Percentiles rank a stretch among this genome's conserved stretches.
Evolutionary conservation across 92 coral and sea anemone species (phyloP).

Genomic region (Zoanthus sociatus): DNA sequence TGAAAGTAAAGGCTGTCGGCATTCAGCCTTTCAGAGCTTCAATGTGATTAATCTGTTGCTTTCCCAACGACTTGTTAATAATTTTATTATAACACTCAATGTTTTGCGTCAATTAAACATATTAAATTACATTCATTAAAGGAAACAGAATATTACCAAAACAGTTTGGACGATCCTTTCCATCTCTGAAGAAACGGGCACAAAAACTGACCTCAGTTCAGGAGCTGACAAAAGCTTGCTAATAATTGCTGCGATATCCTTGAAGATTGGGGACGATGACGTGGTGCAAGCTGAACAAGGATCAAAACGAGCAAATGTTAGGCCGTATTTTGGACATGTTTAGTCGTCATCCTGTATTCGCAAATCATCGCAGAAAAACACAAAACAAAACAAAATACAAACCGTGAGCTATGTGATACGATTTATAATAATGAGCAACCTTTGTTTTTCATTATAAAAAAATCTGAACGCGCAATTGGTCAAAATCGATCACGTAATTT

Average conservation of each 20-base stretch:
- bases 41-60: neutral
- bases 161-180: constrained; percentile 16
- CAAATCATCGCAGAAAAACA: neutral
- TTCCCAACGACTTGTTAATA: neutral
- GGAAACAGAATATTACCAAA: constrained; percentile 18
- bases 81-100: too few relatives aligned
- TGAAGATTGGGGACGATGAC: neutral
- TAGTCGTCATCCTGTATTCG: neutral
- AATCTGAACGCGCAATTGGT: too few relatives aligned
- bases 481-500: too few relatives aligned
- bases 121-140: neutral
- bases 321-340: neutral
- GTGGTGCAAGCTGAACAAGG: constrained; percentile 9
- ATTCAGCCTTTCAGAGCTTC: too few relatives aligned
- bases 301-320: neutral
- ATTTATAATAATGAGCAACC: neutral
- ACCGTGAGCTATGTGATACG: too few relatives aligned
- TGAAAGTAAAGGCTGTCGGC: too few relatives aligned
- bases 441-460: too few relatives aligned
- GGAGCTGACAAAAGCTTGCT: constrained; percentile 15
- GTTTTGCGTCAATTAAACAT: too few relatives aligned
- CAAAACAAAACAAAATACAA: neutral
- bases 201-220: constrained; percentile 21
- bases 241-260: constrained; percentile 3
- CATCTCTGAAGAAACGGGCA: constrained; percentile 18